A percentile compares a stretch with the other conserved stretches of the same genome.
Evolutionary conservation across 2,113 vertebrate genomes (phyloP).

Genomic region (Arenaria interpres): DNA sequence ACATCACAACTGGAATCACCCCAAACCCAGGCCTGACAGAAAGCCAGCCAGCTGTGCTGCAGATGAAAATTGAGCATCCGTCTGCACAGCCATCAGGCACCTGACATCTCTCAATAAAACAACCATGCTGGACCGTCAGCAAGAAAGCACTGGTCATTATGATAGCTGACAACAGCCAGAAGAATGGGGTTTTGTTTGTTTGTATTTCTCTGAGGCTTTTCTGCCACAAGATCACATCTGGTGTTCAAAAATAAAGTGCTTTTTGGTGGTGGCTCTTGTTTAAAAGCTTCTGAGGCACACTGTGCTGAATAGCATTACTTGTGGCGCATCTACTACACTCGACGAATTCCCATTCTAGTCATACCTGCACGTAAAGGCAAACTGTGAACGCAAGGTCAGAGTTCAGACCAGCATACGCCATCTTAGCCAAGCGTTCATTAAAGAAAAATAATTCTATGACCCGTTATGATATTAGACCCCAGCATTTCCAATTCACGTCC

Average conservation of each 20-base stretch:
- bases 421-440: not conserved
- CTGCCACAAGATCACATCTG: conserved; percentile 8
- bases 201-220: not conserved
- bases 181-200: not conserved
- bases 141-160: not conserved
- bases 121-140: not conserved
- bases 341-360: not conserved
- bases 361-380: not conserved
- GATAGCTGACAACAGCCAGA: not conserved
- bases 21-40: not conserved
- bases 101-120: not conserved
- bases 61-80: not conserved
- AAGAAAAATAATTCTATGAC: not conserved
- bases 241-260: not conserved
- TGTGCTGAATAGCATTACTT: not conserved
- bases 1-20: not conserved
- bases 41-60: conserved; percentile 10
- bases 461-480: not conserved
- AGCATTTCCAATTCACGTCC: not conserved
- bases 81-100: not conserved
- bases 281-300: not conserved
- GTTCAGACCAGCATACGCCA: not conserved
- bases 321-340: not conserved
- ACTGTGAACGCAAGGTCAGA: not conserved
- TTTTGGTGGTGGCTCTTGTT: not conserved